A percentile compares a stretch with the other conserved stretches of the same genome.
These are phyloP conservation scores for Tillus elongatus DNA, from an alignment of 2,888 invertebrate genomes.

Conservation along the genomic window DNA sequence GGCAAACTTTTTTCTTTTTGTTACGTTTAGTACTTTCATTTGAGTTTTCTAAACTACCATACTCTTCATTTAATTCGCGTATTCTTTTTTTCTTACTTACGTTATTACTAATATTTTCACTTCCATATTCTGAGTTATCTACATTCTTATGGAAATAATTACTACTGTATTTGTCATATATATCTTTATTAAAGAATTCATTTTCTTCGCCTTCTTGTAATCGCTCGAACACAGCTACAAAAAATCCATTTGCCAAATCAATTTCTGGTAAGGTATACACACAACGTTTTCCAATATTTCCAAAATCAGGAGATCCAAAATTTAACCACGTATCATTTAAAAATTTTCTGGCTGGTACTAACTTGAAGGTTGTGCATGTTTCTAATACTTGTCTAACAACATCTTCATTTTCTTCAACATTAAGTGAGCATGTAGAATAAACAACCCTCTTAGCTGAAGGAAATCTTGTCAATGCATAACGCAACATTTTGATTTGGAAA, in stretches of 20 bases:
- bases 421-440: slow-evolving; percentile 93
- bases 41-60: too few relatives aligned
- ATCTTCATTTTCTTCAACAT: slow-evolving; percentile 85
- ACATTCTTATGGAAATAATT: too few relatives aligned
- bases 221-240: slow-evolving; percentile 81
- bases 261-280: slow-evolving; percentile 66
- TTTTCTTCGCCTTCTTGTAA: slow-evolving; percentile 41
- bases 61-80: too few relatives aligned
- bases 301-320: slow-evolving; percentile 55
- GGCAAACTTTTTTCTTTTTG: too few relatives aligned
- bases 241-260: slow-evolving; percentile 89
- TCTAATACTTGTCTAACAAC: slow-evolving; percentile 68
- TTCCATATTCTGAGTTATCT: too few relatives aligned
- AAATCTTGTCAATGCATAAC: slow-evolving; percentile 76
- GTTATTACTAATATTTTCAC: too few relatives aligned
- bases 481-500: slow-evolving; percentile 74
- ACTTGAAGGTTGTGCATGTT: slow-evolving; percentile 49
- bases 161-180: too few relatives aligned
- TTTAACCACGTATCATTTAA: slow-evolving; percentile 60
- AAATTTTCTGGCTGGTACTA: slow-evolving; percentile 52
- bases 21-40: too few relatives aligned
- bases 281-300: slow-evolving; percentile 62
- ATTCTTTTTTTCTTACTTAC: too few relatives aligned
- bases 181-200: slow-evolving; percentile 27
- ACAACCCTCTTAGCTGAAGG: slow-evolving; percentile 77